Conservation (phyloP, 2,113 vertebrate species). For the Aptenodytes patagonicus region DNA sequence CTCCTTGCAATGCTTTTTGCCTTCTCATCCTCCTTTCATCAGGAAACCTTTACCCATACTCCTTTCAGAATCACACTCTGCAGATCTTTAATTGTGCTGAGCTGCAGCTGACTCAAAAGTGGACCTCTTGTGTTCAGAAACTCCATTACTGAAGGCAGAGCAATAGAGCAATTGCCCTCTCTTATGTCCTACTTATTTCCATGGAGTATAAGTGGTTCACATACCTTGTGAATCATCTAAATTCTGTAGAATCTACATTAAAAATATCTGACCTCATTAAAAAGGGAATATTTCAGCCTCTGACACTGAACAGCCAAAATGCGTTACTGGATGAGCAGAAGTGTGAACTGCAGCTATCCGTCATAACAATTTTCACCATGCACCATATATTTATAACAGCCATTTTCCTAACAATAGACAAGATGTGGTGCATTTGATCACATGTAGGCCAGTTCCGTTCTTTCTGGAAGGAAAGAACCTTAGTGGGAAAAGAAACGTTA, state of each 20-base stretch:
- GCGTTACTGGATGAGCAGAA: not conserved
- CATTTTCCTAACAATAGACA: not conserved
- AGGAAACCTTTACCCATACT: constrained; percentile 7
- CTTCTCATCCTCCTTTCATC: constrained; percentile 36
- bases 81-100: not conserved
- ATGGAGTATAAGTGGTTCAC: not conserved
- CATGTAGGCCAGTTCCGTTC: not conserved
- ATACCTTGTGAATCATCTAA: not conserved
- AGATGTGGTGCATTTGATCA: not conserved
- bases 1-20: constrained; percentile 3
- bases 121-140: not conserved
- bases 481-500: not conserved
- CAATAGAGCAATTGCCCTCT: not conserved
- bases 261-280: constrained; percentile 15
- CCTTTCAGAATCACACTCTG: not conserved
- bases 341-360: not conserved
- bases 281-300: not conserved
- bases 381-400: not conserved
- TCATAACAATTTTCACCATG: not conserved
- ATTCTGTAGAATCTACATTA: not conserved
- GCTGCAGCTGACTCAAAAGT: not conserved
- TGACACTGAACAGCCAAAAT: not conserved
- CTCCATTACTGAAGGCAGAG: constrained; percentile 1
- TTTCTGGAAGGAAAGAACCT: not conserved
- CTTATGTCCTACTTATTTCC: not conserved